Base-by-base conservation (phyloP, 2,888 invertebrate species). In the Blastobasis lacticolella region DNA sequence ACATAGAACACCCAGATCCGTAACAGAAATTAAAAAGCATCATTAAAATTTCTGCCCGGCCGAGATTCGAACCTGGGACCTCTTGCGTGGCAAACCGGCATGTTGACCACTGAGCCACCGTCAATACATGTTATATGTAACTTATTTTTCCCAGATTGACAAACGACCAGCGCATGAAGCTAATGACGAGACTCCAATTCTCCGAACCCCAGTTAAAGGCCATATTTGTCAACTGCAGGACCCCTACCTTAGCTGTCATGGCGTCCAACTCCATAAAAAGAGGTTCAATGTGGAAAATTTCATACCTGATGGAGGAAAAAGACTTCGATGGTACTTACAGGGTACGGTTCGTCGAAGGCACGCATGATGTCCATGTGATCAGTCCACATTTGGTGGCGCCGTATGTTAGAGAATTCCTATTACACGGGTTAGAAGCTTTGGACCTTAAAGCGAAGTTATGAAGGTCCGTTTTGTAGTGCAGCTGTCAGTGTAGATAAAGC, bases 351-450 rank as follows among this genome's bases (percentile, higher is more conserved):
- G 81, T 90, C 0, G 60, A 69, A 1, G 91, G 91, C 0, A 74
- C 76, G 59, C 91, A 91, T 56, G 90, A 91, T 62, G 80, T 90
- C 0, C 91, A 91, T 61, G 78, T 86, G 44, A 79, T 81, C 45
- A 57, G 81, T 54, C 90, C 91, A 0, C 88, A 90, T 55, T 61
- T 64, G 36, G 72, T 91, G 1, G 88, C 86, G 1, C 59, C 71
- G 0, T 59, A 65, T 55, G 61, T 89, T 6, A 54, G 54, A 1
- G 63, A 67, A 48, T 85, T 84, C 69, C 56, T 89, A 45, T 46
- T 68, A 10, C 48, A 64, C 42, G 79, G 78, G 0, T 6, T 73
- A 0, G 64, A 69, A 0, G 78, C 76, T 0, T 51, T 81, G 5
- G 78, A 75, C 57, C 54, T 54, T 5, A 78, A 71, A 38, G 66